Evolutionary conservation across 2,888 invertebrate genomes (phyloP), one percentile per base, ranked within the genome.

Genomic region (Tyria jacobaeae): DNA sequence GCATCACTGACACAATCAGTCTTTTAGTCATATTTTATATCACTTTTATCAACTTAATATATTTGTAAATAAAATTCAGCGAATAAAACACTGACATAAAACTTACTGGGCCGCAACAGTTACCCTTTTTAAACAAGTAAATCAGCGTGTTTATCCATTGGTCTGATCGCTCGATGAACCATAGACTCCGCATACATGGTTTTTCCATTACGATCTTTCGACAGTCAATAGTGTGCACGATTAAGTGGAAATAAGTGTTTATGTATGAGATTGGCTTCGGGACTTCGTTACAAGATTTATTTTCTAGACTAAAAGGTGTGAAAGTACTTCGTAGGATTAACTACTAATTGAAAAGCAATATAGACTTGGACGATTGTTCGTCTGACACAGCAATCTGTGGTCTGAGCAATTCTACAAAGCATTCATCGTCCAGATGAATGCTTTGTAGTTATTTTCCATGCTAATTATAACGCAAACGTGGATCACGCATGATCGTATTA

Each of bases 171-270:
- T 47, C 21, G 34, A 37, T 47, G 35, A 24, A 31, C 55, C 24
- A 56, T 56, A 15, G 55, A 47, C 57, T 49, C 15, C 35, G n/a
- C 62, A 65, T 71, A 75, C 75, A 73, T 57, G 69, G 66, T 44
- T 75, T 73, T 71, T 69, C 76, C 75, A 76, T 75, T 76, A 75
- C 66, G n/a, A 25, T 25, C 39, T 39, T 49, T 27, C 34, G 39
- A 39, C 39, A 50, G 54, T 31, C 53, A 44, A 24, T 39, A 39
- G 39, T 41, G 50, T 27, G 41, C 60, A 25, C 63, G 64, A 69
- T 71, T 68, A 64, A 67, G 73, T 71, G 65, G 61, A 66, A 73
- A 73, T 51, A 41, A 73, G 54, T 66, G 68, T 73, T 60, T 53
- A 10, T 48, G 48, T 27, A 47, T 12, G 6, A 21, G 25, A 49